Base-by-base conservation (phyloP, 2,888 invertebrate genomes). In the Tipula unca region DNA sequence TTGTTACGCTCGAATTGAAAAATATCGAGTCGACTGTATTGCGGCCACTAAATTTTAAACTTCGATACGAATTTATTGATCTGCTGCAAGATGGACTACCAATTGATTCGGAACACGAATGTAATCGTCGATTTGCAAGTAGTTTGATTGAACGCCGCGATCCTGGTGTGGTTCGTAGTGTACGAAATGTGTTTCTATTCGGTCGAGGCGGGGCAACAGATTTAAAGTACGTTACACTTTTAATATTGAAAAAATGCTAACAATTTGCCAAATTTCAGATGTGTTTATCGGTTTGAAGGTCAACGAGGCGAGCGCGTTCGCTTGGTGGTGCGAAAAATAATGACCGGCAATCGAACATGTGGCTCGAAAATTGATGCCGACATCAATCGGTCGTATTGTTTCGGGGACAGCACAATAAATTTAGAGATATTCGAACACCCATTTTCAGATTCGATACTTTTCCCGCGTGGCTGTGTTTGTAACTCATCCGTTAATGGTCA, bases 51-150 rank as follows among this genome's bases (percentile, higher is more conserved):
- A 94, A 95, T 88, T 97, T 97, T 90, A 95, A 95, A 89, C 94
- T 96, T 0, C 93, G 96, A 32, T 97, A 97, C 91, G 97, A 97
- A 90, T 97, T 97, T 89, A 96, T 97, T 82, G 96, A 97, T 89
- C 92, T 96, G 8, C 95, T 96, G 88, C 95, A 96, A 91, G 97
- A 96, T 87, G 97, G 97, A 0, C 94, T 96, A 88, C 94, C 95
- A 0, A 95, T 94, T 91, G 95, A 95, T 4, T 95, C 95, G 0
- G 91, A 91, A 83, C 89, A 90, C 85, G 91, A 90, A 42, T 97
- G 97, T 89, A 95, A 95, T 29, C 93, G 97, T 85, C 93, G 94
- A 87, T 97, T 97, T 90, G 93, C 94, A 85, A 95, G 94, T 87
- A 92, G 93, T 35, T 87, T 90, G 89, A 91, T 90, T 90, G 92